Evolutionary conservation across 2,113 vertebrate species (phyloP), one percentile per base, ranked within the genome.

Genomic region (Probosciger aterrimus): DNA sequence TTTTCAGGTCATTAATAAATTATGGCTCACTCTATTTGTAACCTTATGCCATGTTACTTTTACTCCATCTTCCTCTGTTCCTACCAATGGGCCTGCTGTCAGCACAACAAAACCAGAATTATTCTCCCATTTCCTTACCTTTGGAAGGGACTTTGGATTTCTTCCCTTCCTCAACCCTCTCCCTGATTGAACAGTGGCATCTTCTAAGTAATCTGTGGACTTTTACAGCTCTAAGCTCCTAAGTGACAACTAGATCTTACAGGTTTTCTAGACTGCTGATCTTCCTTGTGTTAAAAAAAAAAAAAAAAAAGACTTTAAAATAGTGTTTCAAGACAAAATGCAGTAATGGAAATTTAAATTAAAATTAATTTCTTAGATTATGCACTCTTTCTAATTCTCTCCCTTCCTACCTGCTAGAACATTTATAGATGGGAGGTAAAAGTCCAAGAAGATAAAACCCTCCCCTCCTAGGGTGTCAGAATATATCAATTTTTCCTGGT

Each of bases 1-100:
- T 75, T 68, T 80, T 53, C 37, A 94, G 64, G 25, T 95, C 92
- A 96, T 98, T 93, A 98, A 97, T 97, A 97, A 96, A 94, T 90
- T 86, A 97, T 81, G 62, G 25, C 30, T 83, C n/a, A 46, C 50
- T 92, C 95, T 85, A 81, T 93, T 96, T 96, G 94, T 90, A 97
- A 97, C 46, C 65, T 75, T 78, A 90, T 3, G 27, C 85, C 62
- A 73, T 19, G 44, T 33, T 76, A 84, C 62, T 88, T 95, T 63
- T 63, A 78, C 49, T 95, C 63, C 44, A 74, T 84, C 84, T 70
- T 90, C 59, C 41, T 90, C 3, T 0, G 25, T 44, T 82, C 33
- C 13, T 65, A 62, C 47, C 85, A 71, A 64, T 8, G 33, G 52
- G 52, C 24, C 88, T 79, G 37, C 63, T 67, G 46, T 79, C 86